phyloP scores from a whole-genome alignment of 1,140 invertebrate species.

The Oscheius sp. region DNA sequence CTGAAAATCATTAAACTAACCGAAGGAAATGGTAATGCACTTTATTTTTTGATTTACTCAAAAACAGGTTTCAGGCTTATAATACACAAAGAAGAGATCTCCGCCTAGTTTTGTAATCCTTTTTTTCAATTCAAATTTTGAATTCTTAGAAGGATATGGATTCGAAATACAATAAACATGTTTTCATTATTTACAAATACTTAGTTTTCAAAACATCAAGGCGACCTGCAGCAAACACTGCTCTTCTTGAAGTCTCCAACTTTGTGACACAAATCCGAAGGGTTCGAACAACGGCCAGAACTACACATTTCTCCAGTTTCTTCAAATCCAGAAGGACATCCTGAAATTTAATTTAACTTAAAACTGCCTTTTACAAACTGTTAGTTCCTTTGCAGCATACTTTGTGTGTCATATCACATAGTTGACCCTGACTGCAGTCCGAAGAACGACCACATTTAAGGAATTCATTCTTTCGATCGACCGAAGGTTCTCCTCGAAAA shows the following conservation, averaged over 20 bases:
- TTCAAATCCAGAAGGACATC: conserved; percentile 49
- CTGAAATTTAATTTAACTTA: conserved; percentile 29
- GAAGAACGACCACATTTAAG: conserved; percentile 38
- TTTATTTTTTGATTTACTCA: no score
- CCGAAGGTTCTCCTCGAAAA: conserved; percentile 44
- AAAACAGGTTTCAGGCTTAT: no score
- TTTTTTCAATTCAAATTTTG: no score
- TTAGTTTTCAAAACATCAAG: no score
- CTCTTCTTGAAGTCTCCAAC: not conserved
- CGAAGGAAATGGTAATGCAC: no score
- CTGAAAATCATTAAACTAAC: no score
- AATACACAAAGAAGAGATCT: no score
- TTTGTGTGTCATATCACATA: conserved; percentile 49
- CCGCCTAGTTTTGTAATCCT: no score
- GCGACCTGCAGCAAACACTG: not conserved
- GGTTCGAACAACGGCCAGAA: not conserved
- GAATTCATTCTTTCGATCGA: conserved; percentile 44
- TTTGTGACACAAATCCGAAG: not conserved
- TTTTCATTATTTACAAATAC: no score
- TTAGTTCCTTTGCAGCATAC: conserved; percentile 54
- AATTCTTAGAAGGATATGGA: no score
- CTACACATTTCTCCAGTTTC: conserved; percentile 48
- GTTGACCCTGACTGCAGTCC: conserved; percentile 49
- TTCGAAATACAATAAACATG: no score
- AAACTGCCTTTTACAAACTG: conserved; percentile 7